Percentiles rank a stretch among this genome's conserved stretches.
phyloP scores from a whole-genome alignment of 2,888 invertebrate genomes.

The Ichneumoninae sp. region DNA sequence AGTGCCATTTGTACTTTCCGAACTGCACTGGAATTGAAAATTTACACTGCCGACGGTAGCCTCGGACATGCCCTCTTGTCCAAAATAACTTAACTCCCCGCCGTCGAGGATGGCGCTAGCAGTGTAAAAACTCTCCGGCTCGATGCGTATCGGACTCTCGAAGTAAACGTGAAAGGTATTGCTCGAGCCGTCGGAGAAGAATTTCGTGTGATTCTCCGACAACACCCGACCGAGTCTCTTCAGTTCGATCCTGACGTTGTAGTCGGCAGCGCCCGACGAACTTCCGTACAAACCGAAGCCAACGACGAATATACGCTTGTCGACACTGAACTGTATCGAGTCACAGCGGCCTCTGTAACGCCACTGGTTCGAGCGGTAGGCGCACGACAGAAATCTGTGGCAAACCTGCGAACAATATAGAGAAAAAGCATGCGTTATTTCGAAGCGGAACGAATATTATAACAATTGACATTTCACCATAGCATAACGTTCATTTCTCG shows the following conservation, averaged over 20 bases:
- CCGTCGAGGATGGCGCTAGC: conserved; percentile 98
- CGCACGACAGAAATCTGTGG: conserved; percentile 98
- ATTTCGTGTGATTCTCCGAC: conserved; percentile 96
- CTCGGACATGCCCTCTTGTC: conserved; percentile 98
- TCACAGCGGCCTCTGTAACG: conserved; percentile 98
- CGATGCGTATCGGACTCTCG: conserved; percentile 94
- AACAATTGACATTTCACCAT: background rate
- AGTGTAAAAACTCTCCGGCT: conserved; percentile 97
- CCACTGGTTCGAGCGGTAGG: conserved; percentile 98
- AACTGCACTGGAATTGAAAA: conserved; percentile 98
- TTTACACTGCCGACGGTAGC: conserved; percentile 96
- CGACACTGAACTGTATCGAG: conserved; percentile 98
- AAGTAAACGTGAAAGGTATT: conserved; percentile 97
- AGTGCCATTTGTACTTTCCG: conserved; percentile 98
- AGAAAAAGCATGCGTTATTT: background rate
- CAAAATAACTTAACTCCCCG: conserved; percentile 97
- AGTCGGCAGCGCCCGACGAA: conserved; percentile 97
- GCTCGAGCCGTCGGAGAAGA: conserved; percentile 98
- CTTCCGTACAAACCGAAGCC: conserved; percentile 98
- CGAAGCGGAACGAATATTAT: background rate
- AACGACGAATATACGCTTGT: conserved; percentile 97
- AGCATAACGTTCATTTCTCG: background rate
- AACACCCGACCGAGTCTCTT: conserved; percentile 94
- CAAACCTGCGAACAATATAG: conserved; percentile 88
- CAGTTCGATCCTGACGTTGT: conserved; percentile 96